Percentiles rank a stretch among this genome's conserved stretches.
Conservation (phyloP, 2,113 vertebrate genomes). For the Tetrao urogallus region DNA sequence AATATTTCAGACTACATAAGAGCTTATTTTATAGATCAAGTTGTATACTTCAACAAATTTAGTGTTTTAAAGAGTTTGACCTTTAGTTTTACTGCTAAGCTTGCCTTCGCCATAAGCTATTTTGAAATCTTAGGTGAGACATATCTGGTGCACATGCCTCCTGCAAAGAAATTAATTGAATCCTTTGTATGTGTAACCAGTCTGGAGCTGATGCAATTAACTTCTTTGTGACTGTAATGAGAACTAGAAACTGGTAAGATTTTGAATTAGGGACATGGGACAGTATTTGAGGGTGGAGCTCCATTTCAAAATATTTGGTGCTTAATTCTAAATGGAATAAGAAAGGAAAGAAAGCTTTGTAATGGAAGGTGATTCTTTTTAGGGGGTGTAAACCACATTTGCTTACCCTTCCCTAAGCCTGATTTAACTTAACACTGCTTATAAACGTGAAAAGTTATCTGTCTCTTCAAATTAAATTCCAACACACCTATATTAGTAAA, state of each 20-base stretch:
- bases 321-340: background rate
- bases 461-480: background rate
- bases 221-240: conserved; percentile 3
- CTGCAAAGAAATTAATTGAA: conserved; percentile 61
- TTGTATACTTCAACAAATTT: conserved; percentile 59
- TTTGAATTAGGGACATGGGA: conserved; percentile 17
- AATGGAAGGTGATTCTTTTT: conserved; percentile 2
- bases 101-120: conserved; percentile 58
- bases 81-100: conserved; percentile 63
- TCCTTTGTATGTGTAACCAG: conserved; percentile 2
- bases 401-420: background rate
- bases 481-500: background rate
- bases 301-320: conserved; percentile 11
- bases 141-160: conserved; percentile 49
- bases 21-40: conserved; percentile 64
- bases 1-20: conserved; percentile 49
- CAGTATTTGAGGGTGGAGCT: background rate
- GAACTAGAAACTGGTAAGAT: conserved; percentile 2
- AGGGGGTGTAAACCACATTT: background rate
- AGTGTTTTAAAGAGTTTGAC: conserved; percentile 68
- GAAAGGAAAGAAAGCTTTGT: background rate
- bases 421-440: conserved; percentile 16
- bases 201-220: conserved; percentile 47
- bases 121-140: conserved; percentile 59
- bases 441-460: background rate